Conservation (phyloP, 2,888 invertebrate genomes). For the Dasypogon diadema region DNA sequence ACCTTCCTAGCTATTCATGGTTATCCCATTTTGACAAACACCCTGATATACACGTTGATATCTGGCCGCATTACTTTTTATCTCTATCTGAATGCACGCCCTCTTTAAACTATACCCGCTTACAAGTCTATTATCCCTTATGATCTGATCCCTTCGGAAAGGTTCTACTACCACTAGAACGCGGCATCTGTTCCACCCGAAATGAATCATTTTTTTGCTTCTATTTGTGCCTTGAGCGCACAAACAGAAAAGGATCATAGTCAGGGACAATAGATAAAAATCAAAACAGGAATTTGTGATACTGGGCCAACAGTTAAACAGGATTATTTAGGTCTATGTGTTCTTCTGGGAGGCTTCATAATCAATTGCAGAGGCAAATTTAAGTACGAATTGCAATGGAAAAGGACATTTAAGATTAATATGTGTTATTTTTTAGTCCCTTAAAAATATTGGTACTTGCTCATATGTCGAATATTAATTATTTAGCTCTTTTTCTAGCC, state of each 20-base stretch:
- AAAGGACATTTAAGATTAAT: no score
- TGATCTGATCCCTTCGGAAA: conserved; percentile 11
- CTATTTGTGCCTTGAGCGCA: not conserved
- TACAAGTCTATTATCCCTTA: conserved; percentile 40
- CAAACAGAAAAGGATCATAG: conserved; percentile 34
- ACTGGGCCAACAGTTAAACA: not conserved
- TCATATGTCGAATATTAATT: no score
- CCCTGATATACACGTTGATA: not conserved
- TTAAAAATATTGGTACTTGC: no score
- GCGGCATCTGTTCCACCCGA: conserved; percentile 32
- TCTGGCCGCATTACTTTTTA: conserved; percentile 6
- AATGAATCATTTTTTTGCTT: conserved; percentile 9
- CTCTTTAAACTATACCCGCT: conserved; percentile 6
- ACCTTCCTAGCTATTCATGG: not conserved
- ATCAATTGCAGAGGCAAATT: no score
- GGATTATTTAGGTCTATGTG: conserved; percentile 11
- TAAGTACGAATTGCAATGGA: no score
- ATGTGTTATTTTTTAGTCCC: no score
- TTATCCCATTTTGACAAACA: conserved; percentile 15
- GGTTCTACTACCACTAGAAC: not conserved
- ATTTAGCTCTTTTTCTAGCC: no score
- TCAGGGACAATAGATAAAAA: conserved; percentile 37
- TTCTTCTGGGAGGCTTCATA: no score
- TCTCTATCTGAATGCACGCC: conserved; percentile 33
- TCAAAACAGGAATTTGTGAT: conserved; percentile 38